Percentiles rank a stretch among this genome's conserved stretches.
Evolutionary conservation across 1,140 invertebrate species (phyloP).

Genomic region (Drosophila tsacasi): DNA sequence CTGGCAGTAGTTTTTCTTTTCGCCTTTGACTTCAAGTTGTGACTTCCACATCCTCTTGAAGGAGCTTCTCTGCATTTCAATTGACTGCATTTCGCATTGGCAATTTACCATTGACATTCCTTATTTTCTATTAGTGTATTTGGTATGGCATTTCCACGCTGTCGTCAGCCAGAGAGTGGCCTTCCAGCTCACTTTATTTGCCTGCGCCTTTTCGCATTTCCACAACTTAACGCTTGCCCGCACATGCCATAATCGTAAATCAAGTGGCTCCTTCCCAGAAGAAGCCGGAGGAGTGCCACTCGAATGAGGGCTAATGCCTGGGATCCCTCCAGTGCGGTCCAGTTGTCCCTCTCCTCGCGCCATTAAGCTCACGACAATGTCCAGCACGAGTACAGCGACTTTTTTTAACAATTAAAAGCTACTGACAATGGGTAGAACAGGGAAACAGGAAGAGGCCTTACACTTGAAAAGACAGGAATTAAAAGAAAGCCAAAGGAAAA

Average conservation of each 20-base stretch:
- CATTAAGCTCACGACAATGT: slow-evolving; percentile 52
- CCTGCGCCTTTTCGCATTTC: slow-evolving; percentile 49
- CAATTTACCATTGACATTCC: slow-evolving; percentile 19
- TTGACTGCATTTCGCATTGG: slow-evolving; percentile 66
- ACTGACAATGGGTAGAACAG: background rate
- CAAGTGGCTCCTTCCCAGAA: slow-evolving; percentile 49
- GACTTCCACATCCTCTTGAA: slow-evolving; percentile 28
- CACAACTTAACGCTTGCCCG: slow-evolving; percentile 64
- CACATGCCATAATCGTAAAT: slow-evolving; percentile 63
- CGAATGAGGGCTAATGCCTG: slow-evolving; percentile 30
- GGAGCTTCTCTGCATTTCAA: slow-evolving; percentile 60
- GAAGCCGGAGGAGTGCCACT: slow-evolving; percentile 16
- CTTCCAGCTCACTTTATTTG: slow-evolving; percentile 56
- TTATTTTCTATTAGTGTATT: slow-evolving; percentile 40
- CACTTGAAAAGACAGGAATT: slow-evolving; percentile 1
- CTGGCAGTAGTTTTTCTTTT: slow-evolving; percentile 50
- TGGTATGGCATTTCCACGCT: slow-evolving; percentile 2
- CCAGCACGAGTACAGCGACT: slow-evolving; percentile 39
- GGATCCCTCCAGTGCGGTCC: slow-evolving; percentile 11
- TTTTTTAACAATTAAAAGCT: slow-evolving; percentile 57
- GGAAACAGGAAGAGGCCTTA: background rate
- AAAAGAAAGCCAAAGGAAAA: background rate
- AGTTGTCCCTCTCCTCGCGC: slow-evolving; percentile 16
- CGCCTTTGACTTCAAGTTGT: slow-evolving; percentile 53
- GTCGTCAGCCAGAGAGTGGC: slow-evolving; percentile 30